Evolutionary conservation across 2,797 vertebrate genomes (phyloP).

Genomic region (Toxotes lorentzi): DNA sequence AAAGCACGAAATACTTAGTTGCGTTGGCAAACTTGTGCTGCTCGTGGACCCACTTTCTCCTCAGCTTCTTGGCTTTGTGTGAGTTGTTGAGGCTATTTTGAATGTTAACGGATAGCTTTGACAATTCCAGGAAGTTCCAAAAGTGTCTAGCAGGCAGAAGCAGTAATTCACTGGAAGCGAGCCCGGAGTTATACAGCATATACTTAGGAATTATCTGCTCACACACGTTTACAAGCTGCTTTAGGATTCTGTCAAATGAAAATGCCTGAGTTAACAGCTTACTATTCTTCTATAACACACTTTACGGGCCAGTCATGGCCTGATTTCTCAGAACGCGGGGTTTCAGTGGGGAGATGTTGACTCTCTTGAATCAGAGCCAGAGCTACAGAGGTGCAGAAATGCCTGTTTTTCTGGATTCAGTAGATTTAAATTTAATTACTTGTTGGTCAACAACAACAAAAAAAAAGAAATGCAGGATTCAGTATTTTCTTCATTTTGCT

Average conservation of each 20-base stretch:
- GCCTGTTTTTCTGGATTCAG: background rate
- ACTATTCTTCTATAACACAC: conserved; percentile 27
- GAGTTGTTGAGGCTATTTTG: conserved; percentile 35
- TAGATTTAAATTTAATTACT: background rate
- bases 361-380: conserved; percentile 1
- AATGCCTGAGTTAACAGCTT: conserved; percentile 57
- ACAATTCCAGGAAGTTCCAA: conserved; percentile 51
- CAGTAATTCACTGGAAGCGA: conserved; percentile 52
- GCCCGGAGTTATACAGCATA: conserved; percentile 40
- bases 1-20: conserved; percentile 54
- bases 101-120: conserved; percentile 43
- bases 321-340: conserved; percentile 38
- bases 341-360: conserved; percentile 25
- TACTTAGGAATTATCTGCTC: conserved; percentile 50
- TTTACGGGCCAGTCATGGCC: conserved; percentile 40
- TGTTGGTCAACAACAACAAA: no score
- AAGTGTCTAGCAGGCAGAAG: conserved; percentile 44
- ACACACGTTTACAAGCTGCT: conserved; percentile 58
- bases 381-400: background rate
- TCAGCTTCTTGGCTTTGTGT: conserved; percentile 13
- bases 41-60: conserved; percentile 17
- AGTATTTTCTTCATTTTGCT: background rate
- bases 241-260: conserved; percentile 61
- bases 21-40: conserved; percentile 34
- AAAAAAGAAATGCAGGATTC: background rate